Conservation (phyloP, 1,140 invertebrate species). For the Solenopsis invicta region DNA sequence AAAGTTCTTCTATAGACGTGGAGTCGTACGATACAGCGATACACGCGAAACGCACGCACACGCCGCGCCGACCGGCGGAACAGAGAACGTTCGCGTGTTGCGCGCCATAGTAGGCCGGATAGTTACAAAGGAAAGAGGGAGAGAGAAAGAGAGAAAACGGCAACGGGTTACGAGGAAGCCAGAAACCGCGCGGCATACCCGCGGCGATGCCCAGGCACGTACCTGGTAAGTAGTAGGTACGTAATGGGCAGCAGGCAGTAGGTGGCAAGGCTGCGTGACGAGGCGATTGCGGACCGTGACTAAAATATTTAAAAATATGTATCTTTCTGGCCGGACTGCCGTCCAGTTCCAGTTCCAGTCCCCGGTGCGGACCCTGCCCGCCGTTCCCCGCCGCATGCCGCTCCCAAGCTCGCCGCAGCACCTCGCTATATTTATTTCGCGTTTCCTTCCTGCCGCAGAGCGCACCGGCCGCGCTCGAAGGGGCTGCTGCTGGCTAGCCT, state of each 20-base stretch:
- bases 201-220: slow-evolving; percentile 70
- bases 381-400: slow-evolving; percentile 68
- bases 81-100: slow-evolving; percentile 58
- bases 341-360: slow-evolving; percentile 86
- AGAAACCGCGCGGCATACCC: slow-evolving; percentile 59
- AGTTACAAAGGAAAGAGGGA: slow-evolving; percentile 39
- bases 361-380: slow-evolving; percentile 67
- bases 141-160: slow-evolving; percentile 16
- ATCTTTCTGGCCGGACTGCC: slow-evolving; percentile 87
- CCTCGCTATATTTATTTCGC: slow-evolving; percentile 86
- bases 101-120: slow-evolving; percentile 37
- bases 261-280: slow-evolving; percentile 87
- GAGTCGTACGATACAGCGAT: slow-evolving; percentile 44
- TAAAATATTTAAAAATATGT: slow-evolving; percentile 88
- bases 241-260: slow-evolving; percentile 86
- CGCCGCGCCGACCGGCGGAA: slow-evolving; percentile 17
- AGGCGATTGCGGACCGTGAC: slow-evolving; percentile 87
- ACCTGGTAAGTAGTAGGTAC: slow-evolving; percentile 78
- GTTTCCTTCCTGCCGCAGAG: slow-evolving; percentile 85
- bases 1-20: slow-evolving; percentile 51
- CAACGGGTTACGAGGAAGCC: slow-evolving; percentile 57
- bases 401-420: slow-evolving; percentile 69
- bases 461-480: slow-evolving; percentile 57
- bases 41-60: slow-evolving; percentile 51
- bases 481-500: slow-evolving; percentile 65